Conservation (phyloP, 2,797 vertebrate species). For the Erpetoichthys calabaricus region DNA sequence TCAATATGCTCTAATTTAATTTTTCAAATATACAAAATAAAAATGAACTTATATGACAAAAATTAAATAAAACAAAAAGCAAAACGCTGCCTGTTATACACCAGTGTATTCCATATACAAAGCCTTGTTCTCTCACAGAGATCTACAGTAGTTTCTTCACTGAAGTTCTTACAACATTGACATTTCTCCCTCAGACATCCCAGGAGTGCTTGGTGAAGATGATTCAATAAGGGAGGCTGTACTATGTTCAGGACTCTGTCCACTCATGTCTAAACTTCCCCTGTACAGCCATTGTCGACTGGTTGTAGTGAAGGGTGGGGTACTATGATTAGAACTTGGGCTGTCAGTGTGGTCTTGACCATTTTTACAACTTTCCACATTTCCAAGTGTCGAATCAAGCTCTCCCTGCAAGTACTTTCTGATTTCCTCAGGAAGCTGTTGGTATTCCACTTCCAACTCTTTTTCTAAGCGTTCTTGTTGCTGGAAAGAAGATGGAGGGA, state of each 20-base stretch:
- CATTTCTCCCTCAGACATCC: slow-evolving; percentile 39
- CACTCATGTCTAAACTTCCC: slow-evolving; percentile 5
- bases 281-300: slow-evolving; percentile 17
- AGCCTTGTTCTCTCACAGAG: too few relatives aligned
- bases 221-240: slow-evolving; percentile 36
- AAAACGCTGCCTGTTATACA: too few relatives aligned
- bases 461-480: slow-evolving; percentile 38
- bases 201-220: slow-evolving; percentile 37
- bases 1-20: too few relatives aligned
- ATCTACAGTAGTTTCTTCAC: too few relatives aligned
- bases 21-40: too few relatives aligned
- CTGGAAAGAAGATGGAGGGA: slow-evolving; percentile 27
- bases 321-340: slow-evolving; percentile 56
- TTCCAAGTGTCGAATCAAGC: slow-evolving; percentile 37
- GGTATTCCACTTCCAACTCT: slow-evolving; percentile 43
- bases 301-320: slow-evolving; percentile 34
- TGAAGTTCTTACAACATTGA: slow-evolving; percentile 16
- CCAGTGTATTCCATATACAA: too few relatives aligned
- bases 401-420: slow-evolving; percentile 51
- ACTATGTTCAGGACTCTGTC: slow-evolving; percentile 39
- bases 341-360: slow-evolving; percentile 39
- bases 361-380: slow-evolving; percentile 34
- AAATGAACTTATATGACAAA: too few relatives aligned
- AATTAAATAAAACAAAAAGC: too few relatives aligned
- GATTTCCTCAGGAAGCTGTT: slow-evolving; percentile 53